Conservation (phyloP, 37 sponge, comb jelly and placozoan species). For the Halisarca cf. caerulea region DNA sequence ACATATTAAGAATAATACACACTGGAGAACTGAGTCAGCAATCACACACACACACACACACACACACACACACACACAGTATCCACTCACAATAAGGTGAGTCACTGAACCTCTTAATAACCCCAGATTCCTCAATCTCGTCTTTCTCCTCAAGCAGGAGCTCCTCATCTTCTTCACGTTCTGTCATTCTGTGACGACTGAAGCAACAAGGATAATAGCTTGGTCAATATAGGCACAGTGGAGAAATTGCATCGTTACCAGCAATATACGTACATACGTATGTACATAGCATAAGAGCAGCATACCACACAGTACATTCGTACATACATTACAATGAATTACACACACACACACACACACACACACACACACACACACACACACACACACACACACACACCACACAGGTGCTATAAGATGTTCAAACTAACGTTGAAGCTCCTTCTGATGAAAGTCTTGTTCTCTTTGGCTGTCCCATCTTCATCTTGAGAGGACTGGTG, state of each 20-base stretch:
- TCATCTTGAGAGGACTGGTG: conserved; percentile 88
- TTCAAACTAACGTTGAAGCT: conserved; percentile 64
- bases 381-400: background rate
- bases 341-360: no score
- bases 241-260: no score
- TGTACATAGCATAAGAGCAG: no score
- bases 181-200: conserved; percentile 91
- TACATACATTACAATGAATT: no score
- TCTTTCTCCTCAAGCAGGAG: conserved; percentile 53
- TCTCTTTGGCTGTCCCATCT: conserved; percentile 35
- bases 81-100: conserved; percentile 73
- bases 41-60: no score
- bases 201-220: no score
- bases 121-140: conserved; percentile 31
- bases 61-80: no score
- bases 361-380: background rate
- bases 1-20: background rate
- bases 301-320: no score
- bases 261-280: no score
- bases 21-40: background rate
- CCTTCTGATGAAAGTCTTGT: conserved; percentile 67
- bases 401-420: conserved; percentile 3
- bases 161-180: conserved; percentile 96
- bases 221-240: no score
- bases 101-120: conserved; percentile 74